Percentiles rank a stretch among this genome's conserved stretches.
These are phyloP conservation scores for Drosophila testacea DNA, from an alignment of 2,888 invertebrate species.

Conservation along the genomic window DNA sequence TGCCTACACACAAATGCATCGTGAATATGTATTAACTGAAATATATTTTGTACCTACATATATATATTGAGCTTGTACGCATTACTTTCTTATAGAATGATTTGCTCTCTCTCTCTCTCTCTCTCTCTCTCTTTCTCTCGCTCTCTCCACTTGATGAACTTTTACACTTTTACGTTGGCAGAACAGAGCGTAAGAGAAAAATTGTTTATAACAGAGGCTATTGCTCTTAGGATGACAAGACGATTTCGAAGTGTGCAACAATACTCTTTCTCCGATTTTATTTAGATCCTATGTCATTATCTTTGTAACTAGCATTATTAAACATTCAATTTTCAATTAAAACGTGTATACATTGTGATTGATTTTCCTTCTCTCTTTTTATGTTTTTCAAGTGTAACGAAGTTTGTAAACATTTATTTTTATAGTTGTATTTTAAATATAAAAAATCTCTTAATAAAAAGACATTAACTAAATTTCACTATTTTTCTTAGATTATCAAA, in stretches of 20 bases:
- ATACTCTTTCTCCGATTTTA: constrained; percentile 41
- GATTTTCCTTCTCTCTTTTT: too few relatives aligned
- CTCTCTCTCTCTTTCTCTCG: background rate
- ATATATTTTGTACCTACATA: background rate
- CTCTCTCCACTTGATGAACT: constrained; percentile 18
- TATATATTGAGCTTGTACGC: constrained; percentile 39
- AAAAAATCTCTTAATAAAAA: background rate
- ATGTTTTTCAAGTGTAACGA: too few relatives aligned
- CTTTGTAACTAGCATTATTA: background rate
- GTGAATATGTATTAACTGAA: background rate
- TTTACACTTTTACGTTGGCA: constrained; percentile 68
- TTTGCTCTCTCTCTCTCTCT: constrained; percentile 3
- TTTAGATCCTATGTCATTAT: background rate
- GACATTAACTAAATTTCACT: too few relatives aligned
- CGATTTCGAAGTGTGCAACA: constrained; percentile 56
- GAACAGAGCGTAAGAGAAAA: constrained; percentile 54
- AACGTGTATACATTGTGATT: too few relatives aligned
- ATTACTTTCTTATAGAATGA: constrained; percentile 35
- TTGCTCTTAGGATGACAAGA: constrained; percentile 75
- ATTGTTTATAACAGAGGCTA: constrained; percentile 75
- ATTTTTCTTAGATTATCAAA: too few relatives aligned
- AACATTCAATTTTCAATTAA: too few relatives aligned
- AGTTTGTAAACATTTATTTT: background rate
- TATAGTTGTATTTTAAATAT: background rate
- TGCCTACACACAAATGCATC: background rate